Base-by-base conservation (phyloP, 1,140 invertebrate species). In the Macrocentrus cingulum region DNA sequence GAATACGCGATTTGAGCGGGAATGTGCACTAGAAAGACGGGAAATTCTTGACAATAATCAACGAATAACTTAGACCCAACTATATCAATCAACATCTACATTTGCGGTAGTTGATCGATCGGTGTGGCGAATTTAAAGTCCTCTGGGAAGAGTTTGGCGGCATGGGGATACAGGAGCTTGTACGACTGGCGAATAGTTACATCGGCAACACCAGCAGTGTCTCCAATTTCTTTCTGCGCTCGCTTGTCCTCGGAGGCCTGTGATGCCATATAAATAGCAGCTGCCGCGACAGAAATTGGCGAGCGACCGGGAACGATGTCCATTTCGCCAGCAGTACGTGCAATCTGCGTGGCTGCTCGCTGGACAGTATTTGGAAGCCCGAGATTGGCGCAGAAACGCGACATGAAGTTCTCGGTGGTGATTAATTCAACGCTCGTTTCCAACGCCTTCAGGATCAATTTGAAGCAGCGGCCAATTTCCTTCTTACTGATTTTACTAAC, bases 221-320 rank as follows among this genome's bases (percentile, higher is more conserved):
- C 97, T 2, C 97, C 95, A 68, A 99, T 99, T 77, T 99, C 98
- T 77, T 97, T 98, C 73, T 97, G 94, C 45, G 91, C 94, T 64
- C 91, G 87, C 77, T 98, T 98, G 63, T 94, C 90, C 65, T 94
- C 94, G 0, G 96, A 98, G 3, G 95, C 94, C 87, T 94, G 69
- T 45, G 95, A 98, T 1, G 98, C 97, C 96, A 99, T 99, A 71
- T 99, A 99, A 69, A 99, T 99, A 44, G 98, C 97, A 42, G 98
- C 97, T 29, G 98, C 98, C 0, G 98, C 95, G 1, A 99, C 95
- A 0, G 97, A 99, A 64, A 99, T 98, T 0, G 98, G 98, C 64
- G 96, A 99, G 70, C 97, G 86, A n/a, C 97, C 97, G 58, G 97
- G 92, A 8, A 99, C 97, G 71, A 99, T 93, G 72, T 99, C 97